Percentiles rank a stretch among this genome's conserved stretches.
Evolutionary conservation across 2,888 invertebrate genomes (phyloP).

Genomic region (Drosophila setosimentum): DNA sequence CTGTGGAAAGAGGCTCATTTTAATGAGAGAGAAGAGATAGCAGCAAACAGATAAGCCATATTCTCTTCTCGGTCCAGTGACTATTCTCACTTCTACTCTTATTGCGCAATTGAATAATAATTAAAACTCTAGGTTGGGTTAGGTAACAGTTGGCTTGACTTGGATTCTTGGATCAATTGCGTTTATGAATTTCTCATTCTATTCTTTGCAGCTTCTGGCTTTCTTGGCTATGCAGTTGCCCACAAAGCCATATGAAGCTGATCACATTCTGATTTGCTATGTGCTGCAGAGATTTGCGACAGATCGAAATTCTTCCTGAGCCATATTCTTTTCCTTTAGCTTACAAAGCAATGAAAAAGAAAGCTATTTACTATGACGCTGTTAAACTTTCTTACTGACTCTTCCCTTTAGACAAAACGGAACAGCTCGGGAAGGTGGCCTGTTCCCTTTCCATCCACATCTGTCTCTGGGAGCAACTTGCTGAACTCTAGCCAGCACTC

Average conservation of each 20-base stretch:
- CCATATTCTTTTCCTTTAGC: background rate
- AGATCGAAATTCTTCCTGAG: background rate
- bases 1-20: conserved; percentile 45
- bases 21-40: background rate
- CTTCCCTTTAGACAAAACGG: background rate
- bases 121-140: background rate
- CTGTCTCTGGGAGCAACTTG: background rate
- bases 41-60: background rate
- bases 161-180: too few species aligned
- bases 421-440: too few species aligned
- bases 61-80: background rate
- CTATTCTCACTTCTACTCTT: background rate
- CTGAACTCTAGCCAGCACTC: conserved; percentile 3
- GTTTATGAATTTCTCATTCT: too few species aligned
- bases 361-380: too few species aligned
- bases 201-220: background rate
- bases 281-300: background rate
- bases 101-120: background rate
- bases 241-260: background rate
- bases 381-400: background rate
- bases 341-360: too few species aligned
- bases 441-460: background rate
- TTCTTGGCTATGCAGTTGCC: background rate
- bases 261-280: background rate
- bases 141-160: background rate